A percentile compares a stretch with the other conserved stretches of the same genome.
These are phyloP conservation scores for Scaptomyza flava DNA, from an alignment of 2,888 invertebrate species.

Conservation along the genomic window DNA sequence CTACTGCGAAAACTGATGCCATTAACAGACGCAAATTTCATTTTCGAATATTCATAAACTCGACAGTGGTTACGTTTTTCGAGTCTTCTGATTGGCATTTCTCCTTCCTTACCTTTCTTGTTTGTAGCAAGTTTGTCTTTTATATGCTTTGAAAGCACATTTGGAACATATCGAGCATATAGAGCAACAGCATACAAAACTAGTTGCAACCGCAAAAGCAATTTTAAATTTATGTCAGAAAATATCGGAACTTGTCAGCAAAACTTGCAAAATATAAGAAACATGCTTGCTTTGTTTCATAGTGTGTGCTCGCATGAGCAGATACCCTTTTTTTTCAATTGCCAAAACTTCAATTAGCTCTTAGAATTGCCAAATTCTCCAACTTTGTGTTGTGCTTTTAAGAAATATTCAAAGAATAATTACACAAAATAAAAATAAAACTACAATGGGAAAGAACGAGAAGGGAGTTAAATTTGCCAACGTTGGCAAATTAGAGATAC, in stretches of 20 bases:
- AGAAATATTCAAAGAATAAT: too few species aligned
- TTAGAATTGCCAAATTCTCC: neutral
- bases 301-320: neutral
- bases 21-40: slow-evolving; percentile 69
- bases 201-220: slow-evolving; percentile 30
- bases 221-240: slow-evolving; percentile 58
- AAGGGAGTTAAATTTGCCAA: neutral
- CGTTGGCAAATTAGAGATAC: neutral
- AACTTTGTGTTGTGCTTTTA: neutral
- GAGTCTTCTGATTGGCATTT: slow-evolving; percentile 13
- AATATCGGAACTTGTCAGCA: slow-evolving; percentile 47
- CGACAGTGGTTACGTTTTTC: slow-evolving; percentile 34
- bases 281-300: neutral
- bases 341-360: neutral
- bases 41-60: slow-evolving; percentile 74
- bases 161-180: neutral
- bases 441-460: neutral
- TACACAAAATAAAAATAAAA: too few species aligned
- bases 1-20: slow-evolving; percentile 55
- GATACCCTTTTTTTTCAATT: neutral
- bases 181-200: slow-evolving; percentile 2
- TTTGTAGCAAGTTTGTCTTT: neutral
- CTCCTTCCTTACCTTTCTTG: neutral
- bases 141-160: slow-evolving; percentile 10
- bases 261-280: slow-evolving; percentile 34